phyloP scores from a whole-genome alignment of 2,797 vertebrate genomes.

The Acanthornis magna region DNA sequence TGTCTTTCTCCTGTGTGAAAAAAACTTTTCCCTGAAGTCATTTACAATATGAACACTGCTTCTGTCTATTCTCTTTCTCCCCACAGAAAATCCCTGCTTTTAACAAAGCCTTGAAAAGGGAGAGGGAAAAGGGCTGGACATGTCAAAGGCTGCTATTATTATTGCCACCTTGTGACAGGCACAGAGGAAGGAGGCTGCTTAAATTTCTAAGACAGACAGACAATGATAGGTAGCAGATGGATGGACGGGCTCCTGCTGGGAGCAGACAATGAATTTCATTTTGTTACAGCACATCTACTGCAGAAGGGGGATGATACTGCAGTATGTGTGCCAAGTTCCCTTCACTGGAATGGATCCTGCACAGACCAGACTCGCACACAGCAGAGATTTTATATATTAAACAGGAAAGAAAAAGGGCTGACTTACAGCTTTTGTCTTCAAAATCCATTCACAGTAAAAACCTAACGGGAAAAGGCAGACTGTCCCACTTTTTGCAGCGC shows the following conservation, averaged over 20 bases:
- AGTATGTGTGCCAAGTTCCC: slow-evolving; percentile 39
- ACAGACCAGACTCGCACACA: neutral
- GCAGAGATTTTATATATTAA: slow-evolving; percentile 25
- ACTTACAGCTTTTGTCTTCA: slow-evolving; percentile 60
- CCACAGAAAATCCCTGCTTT: neutral
- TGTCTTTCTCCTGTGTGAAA: neutral
- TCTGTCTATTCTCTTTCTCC: neutral
- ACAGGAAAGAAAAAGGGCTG: slow-evolving; percentile 22
- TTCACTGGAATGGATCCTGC: neutral
- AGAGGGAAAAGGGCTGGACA: neutral
- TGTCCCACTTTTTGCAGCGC: slow-evolving; percentile 21
- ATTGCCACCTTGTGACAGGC: neutral
- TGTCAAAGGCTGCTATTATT: slow-evolving; percentile 31
- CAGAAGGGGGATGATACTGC: slow-evolving; percentile 49
- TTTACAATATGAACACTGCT: neutral
- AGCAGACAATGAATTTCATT: slow-evolving; percentile 53
- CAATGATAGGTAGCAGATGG: slow-evolving; percentile 40
- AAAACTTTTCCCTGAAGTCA: neutral
- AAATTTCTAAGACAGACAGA: slow-evolving; percentile 49
- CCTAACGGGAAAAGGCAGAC: slow-evolving; percentile 6
- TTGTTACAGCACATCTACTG: slow-evolving; percentile 43
- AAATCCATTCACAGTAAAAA: slow-evolving; percentile 33
- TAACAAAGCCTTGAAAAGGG: neutral
- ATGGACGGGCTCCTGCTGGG: slow-evolving; percentile 34
- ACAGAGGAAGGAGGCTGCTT: neutral